These are phyloP conservation scores for Parascotia fuliginaria DNA, from an alignment of 2,888 invertebrate genomes.

Conservation along the genomic window DNA sequence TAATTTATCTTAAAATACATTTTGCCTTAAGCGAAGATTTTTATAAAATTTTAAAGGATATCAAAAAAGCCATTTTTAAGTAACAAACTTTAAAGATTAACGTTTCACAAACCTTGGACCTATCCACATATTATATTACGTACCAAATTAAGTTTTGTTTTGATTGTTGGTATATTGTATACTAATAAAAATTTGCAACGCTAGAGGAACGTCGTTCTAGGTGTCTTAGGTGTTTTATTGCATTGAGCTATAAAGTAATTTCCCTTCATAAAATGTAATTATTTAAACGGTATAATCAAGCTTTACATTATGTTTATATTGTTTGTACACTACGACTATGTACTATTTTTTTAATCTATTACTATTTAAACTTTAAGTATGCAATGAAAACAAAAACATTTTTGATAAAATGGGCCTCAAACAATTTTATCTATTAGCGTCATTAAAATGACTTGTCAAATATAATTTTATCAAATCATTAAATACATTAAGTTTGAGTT, in stretches of 20 bases:
- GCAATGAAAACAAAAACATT: neutral
- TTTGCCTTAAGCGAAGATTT: conserved; percentile 37
- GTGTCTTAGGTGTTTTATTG: neutral
- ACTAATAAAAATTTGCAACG: too few species aligned
- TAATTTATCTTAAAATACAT: conserved; percentile 57
- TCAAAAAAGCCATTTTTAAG: too few species aligned
- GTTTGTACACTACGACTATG: too few species aligned
- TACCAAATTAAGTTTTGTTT: too few species aligned
- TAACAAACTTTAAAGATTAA: too few species aligned
- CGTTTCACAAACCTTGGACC: too few species aligned
- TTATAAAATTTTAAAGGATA: conserved; percentile 29
- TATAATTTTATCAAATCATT: neutral
- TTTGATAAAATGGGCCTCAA: neutral
- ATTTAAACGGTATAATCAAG: too few species aligned
- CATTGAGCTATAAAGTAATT: neutral
- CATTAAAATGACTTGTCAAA: conserved; percentile 1
- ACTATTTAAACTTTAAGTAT: neutral
- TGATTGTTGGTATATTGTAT: too few species aligned
- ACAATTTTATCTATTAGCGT: neutral
- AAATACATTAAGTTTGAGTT: conserved; percentile 20
- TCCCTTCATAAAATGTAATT: neutral
- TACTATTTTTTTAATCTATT: too few species aligned
- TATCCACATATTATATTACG: too few species aligned
- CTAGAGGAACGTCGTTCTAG: too few species aligned
- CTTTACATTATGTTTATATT: neutral